Conservation (phyloP, 2,113 vertebrate species). For the Tichodroma muraria region DNA sequence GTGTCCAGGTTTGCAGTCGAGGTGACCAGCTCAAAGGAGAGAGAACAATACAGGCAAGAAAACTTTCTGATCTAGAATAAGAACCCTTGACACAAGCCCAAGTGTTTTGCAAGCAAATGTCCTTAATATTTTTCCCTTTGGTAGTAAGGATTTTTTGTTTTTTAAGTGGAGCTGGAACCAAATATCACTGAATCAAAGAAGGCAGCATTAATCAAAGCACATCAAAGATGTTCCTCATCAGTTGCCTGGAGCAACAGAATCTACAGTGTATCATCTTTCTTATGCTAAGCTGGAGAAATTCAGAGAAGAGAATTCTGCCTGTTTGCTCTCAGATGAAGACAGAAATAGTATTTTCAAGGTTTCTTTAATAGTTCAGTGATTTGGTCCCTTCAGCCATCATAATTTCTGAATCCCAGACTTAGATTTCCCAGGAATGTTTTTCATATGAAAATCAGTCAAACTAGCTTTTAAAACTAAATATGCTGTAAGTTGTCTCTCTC, state of each 20-base stretch:
- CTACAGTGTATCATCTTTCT: neutral
- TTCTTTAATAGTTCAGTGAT: neutral
- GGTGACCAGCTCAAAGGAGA: neutral
- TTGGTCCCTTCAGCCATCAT: neutral
- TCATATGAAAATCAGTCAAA: neutral
- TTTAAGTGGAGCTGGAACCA: neutral
- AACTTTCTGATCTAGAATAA: neutral
- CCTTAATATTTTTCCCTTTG: constrained; percentile 31
- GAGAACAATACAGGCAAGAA: neutral
- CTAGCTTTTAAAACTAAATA: neutral
- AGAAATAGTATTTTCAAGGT: constrained; percentile 8
- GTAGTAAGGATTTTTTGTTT: neutral
- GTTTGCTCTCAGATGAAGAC: constrained; percentile 9
- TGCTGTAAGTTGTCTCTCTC: neutral
- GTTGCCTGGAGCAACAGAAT: constrained; percentile 50
- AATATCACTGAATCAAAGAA: constrained; percentile 42
- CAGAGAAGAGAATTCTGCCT: neutral
- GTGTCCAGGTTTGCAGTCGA: neutral
- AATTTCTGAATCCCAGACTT: neutral
- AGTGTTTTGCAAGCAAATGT: neutral
- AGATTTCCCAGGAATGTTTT: neutral
- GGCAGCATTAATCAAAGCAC: constrained; percentile 41
- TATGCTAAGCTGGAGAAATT: constrained; percentile 6
- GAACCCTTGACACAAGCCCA: neutral
- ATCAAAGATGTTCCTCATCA: constrained; percentile 28